A percentile compares a stretch with the other conserved stretches of the same genome.
Evolutionary conservation across 2,797 vertebrate species (phyloP).

Genomic region (Cossypha heuglini): DNA sequence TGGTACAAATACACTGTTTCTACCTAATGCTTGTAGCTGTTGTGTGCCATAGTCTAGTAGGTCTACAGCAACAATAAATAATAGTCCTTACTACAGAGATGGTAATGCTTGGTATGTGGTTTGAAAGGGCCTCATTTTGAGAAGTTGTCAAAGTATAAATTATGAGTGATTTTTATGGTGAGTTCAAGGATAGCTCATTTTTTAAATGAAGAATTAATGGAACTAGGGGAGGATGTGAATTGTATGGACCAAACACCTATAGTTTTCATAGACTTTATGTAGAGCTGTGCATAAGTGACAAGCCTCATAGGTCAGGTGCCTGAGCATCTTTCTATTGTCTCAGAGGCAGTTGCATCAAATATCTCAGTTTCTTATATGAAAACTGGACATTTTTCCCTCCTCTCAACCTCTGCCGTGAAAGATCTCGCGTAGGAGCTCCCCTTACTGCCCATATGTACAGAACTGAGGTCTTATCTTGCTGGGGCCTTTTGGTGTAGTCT

Average conservation of each 20-base stretch:
- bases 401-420: neutral
- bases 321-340: neutral
- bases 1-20: neutral
- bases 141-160: neutral
- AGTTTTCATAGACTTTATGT: neutral
- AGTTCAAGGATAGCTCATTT: neutral
- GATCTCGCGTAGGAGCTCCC: neutral
- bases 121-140: neutral
- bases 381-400: neutral
- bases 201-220: neutral
- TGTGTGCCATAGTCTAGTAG: neutral
- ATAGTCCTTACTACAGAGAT: neutral
- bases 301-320: neutral
- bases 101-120: neutral
- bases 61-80: neutral
- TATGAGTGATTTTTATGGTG: neutral
- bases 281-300: neutral
- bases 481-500: neutral
- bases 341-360: neutral
- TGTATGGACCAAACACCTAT: neutral
- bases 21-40: neutral
- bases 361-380: neutral
- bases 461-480: neutral
- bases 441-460: accelerated
- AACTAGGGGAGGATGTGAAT: neutral